These are phyloP conservation scores for Crocodylus rhombifer DNA, from an alignment of 2,797 vertebrate genomes.

Conservation along the genomic window DNA sequence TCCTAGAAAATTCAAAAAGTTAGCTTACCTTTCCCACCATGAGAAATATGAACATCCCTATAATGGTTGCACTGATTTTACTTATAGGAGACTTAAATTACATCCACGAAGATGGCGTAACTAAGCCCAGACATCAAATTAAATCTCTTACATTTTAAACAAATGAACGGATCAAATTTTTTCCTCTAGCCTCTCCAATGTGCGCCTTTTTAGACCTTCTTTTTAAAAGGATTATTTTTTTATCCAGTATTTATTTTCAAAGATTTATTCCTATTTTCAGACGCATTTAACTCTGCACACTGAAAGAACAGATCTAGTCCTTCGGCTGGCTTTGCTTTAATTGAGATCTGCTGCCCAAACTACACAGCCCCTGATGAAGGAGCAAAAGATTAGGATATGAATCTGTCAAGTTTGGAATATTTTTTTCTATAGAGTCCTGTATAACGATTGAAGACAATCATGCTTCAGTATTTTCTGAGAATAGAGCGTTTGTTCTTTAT, in stretches of 20 bases:
- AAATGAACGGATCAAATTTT: neutral
- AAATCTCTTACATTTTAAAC: neutral
- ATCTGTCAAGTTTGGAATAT: conserved; percentile 85
- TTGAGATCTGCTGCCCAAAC: conserved; percentile 16
- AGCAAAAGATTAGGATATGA: conserved; percentile 81
- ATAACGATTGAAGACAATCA: conserved; percentile 79
- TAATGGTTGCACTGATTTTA: accelerated
- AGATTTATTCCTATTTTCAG: neutral
- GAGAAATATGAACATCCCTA: neutral
- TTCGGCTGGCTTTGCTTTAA: conserved; percentile 31
- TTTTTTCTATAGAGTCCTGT: conserved; percentile 73
- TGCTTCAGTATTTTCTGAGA: conserved; percentile 86
- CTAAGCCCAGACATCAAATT: neutral
- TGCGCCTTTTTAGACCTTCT: neutral
- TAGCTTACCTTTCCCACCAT: neutral
- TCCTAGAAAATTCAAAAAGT: neutral
- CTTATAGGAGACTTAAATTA: neutral
- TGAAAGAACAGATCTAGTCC: neutral
- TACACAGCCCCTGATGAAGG: conserved; percentile 49
- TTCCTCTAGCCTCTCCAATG: neutral
- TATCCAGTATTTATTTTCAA: neutral
- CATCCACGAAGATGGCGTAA: neutral
- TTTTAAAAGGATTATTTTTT: neutral
- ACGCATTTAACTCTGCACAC: neutral
- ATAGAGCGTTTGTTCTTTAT: conserved; percentile 90